Conservation (phyloP, 2,888 invertebrate genomes). For the Dromius quadrimaculatus region DNA sequence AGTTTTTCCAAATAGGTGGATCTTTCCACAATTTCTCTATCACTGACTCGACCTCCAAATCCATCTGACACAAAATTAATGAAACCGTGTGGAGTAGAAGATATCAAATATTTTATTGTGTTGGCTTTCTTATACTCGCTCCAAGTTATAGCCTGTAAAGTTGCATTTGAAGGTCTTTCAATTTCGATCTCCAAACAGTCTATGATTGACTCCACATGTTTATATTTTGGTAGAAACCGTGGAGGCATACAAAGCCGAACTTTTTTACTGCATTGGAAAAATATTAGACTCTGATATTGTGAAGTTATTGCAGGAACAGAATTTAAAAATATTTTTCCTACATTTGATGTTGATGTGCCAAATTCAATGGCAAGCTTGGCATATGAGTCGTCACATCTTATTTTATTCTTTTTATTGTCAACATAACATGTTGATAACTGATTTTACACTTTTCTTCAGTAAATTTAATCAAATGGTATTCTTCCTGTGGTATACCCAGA, state of each 20-base stretch:
- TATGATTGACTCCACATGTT: not conserved
- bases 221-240: not conserved
- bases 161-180: not conserved
- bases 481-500: slow-evolving; percentile 3
- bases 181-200: slow-evolving; percentile 3
- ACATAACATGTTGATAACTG: not conserved
- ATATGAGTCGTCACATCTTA: not conserved
- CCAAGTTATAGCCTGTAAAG: slow-evolving; percentile 7
- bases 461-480: slow-evolving; percentile 2
- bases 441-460: not conserved
- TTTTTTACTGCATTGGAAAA: not conserved
- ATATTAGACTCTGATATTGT: not conserved
- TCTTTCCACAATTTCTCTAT: slow-evolving; percentile 51
- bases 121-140: no score
- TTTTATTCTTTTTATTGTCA: not conserved
- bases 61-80: slow-evolving; percentile 54
- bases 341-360: not conserved
- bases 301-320: not conserved
- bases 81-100: slow-evolving; percentile 55
- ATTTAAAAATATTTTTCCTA: not conserved
- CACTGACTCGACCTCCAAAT: slow-evolving; percentile 52
- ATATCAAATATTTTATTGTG: no score
- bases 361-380: not conserved
- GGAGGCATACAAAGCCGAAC: not conserved
- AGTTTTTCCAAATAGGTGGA: slow-evolving; percentile 48